Percentiles rank a stretch among this genome's conserved stretches.
Conservation (phyloP, 2,113 vertebrate genomes). For the Salvelinus sp. region DNA sequence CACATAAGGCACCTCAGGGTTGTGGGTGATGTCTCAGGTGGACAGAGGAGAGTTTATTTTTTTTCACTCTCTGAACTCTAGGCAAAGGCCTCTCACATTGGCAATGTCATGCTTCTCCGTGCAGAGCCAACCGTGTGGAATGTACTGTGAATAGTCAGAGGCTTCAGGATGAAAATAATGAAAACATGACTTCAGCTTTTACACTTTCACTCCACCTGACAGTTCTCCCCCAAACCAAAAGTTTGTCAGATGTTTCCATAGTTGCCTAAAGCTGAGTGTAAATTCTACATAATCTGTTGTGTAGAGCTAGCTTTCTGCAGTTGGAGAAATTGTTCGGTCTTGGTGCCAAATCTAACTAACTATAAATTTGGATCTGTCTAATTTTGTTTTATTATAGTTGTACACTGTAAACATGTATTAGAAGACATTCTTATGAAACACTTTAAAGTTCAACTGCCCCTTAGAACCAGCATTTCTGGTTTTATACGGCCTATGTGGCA, state of each 20-base stretch:
- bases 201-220: background rate
- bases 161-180: conserved; percentile 38
- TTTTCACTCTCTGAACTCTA: conserved; percentile 6
- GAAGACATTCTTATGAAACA: no score
- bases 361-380: no score
- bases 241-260: background rate
- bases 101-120: conserved; percentile 62
- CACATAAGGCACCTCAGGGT: conserved; percentile 38
- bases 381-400: no score
- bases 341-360: no score
- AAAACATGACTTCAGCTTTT: conserved; percentile 18
- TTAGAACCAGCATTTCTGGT: no score
- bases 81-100: conserved; percentile 14
- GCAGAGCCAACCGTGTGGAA: conserved; percentile 42
- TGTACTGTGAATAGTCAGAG: conserved; percentile 47
- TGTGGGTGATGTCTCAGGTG: conserved; percentile 40
- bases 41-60: conserved; percentile 25
- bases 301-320: background rate
- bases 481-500: no score
- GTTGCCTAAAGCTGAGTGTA: no score
- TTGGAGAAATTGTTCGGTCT: background rate
- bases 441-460: no score
- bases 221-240: background rate
- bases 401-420: background rate
- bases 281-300: background rate